phyloP scores from a whole-genome alignment of 2,888 invertebrate genomes.

The Nemotelus nigrinus region DNA sequence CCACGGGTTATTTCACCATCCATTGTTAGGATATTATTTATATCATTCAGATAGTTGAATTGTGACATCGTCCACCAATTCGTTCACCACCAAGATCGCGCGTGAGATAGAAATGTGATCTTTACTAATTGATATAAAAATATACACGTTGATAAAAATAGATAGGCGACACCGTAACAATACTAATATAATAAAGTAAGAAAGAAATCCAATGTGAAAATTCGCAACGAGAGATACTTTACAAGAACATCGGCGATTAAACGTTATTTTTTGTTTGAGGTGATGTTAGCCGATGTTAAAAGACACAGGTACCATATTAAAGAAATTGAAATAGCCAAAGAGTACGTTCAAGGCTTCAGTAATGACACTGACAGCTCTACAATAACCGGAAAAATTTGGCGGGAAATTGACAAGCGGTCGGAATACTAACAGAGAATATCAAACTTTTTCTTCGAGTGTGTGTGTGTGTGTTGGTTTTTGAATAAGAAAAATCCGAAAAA shows the following conservation, averaged over 20 bases:
- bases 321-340: background rate
- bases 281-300: background rate
- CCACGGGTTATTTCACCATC: constrained; percentile 83
- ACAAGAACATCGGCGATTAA: constrained; percentile 21
- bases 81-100: background rate
- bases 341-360: constrained; percentile 11
- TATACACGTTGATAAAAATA: constrained; percentile 35
- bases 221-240: background rate
- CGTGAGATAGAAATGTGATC: background rate
- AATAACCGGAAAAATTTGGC: too few relatives aligned
- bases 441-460: too few relatives aligned
- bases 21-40: constrained; percentile 79
- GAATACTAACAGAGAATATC: too few relatives aligned
- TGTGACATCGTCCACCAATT: constrained; percentile 72
- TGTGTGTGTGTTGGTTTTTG: too few relatives aligned
- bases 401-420: too few relatives aligned
- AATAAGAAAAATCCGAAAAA: too few relatives aligned
- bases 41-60: constrained; percentile 82
- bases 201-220: background rate
- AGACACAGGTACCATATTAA: constrained; percentile 10
- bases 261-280: constrained; percentile 41
- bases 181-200: constrained; percentile 3
- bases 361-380: too few relatives aligned
- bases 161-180: background rate
- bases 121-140: constrained; percentile 11